Conservation (phyloP, 2,888 invertebrate species). For the Synanthedon vespiformis region DNA sequence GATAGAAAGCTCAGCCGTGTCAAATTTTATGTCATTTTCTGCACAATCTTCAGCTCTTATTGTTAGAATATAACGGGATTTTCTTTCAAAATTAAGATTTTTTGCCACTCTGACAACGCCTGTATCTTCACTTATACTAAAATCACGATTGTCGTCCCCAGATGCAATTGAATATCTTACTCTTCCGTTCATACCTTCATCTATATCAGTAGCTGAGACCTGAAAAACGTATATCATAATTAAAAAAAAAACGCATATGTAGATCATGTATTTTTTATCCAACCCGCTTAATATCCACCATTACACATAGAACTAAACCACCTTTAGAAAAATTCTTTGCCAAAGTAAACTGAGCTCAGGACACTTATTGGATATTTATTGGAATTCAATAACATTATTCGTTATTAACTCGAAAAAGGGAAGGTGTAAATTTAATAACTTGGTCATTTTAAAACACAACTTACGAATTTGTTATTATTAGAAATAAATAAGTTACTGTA, state of each 20-base stretch:
- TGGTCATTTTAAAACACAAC: no score
- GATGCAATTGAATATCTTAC: slow-evolving; percentile 90
- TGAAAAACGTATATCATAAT: slow-evolving; percentile 28
- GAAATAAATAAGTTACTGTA: not conserved
- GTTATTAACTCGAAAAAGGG: no score
- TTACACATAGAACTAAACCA: no score
- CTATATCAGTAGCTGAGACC: slow-evolving; percentile 90
- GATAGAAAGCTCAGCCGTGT: slow-evolving; percentile 85
- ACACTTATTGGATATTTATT: no score
- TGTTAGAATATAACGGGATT: slow-evolving; percentile 83
- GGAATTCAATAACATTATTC: no score
- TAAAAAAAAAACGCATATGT: slow-evolving; percentile 1
- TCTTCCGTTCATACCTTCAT: slow-evolving; percentile 90
- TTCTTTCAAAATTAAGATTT: slow-evolving; percentile 92
- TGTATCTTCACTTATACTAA: slow-evolving; percentile 91
- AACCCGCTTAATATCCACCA: not conserved
- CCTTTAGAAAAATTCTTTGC: no score
- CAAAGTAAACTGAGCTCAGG: no score
- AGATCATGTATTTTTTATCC: no score
- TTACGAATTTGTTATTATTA: not conserved
- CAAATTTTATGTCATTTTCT: slow-evolving; percentile 77
- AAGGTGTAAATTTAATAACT: no score
- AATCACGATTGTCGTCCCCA: slow-evolving; percentile 92
- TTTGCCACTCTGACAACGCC: slow-evolving; percentile 92
- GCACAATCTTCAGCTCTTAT: slow-evolving; percentile 92